Evolutionary conservation across 2,888 invertebrate genomes (phyloP).

Genomic region (Zaprionus obscuricornis): DNA sequence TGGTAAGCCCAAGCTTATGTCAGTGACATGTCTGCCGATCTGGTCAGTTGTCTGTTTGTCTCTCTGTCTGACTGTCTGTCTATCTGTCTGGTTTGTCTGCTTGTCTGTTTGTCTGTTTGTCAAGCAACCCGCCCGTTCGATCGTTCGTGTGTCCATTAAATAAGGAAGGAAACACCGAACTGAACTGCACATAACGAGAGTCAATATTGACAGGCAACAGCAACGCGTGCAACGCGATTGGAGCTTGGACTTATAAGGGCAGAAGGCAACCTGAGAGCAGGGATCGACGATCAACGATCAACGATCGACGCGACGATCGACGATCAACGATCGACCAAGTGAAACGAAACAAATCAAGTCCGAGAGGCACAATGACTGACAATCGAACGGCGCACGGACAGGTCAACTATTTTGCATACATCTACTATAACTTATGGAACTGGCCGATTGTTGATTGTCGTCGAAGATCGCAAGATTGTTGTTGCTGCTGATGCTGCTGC

Average conservation of each 20-base stretch:
- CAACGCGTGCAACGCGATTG: constrained; percentile 65
- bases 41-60: constrained; percentile 35
- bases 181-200: constrained; percentile 75
- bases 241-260: constrained; percentile 73
- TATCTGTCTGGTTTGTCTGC: constrained; percentile 31
- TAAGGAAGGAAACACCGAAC: constrained; percentile 74
- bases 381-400: constrained; percentile 77
- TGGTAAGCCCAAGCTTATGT: constrained; percentile 77
- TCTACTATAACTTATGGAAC: constrained; percentile 80
- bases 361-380: constrained; percentile 75
- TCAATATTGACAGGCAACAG: constrained; percentile 78
- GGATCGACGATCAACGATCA: constrained; percentile 35
- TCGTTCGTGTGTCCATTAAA: constrained; percentile 74
- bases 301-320: constrained; percentile 1
- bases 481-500: constrained; percentile 19
- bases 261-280: constrained; percentile 46
- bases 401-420: constrained; percentile 83
- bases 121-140: constrained; percentile 52
- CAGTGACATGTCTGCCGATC: constrained; percentile 71
- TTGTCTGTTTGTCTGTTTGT: constrained; percentile 48
- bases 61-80: constrained; percentile 24
- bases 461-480: constrained; percentile 60
- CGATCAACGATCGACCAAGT: constrained; percentile 63
- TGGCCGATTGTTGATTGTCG: constrained; percentile 68
- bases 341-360: constrained; percentile 79